Percentiles rank a stretch among this genome's conserved stretches.
Conservation (phyloP, 2,888 invertebrate genomes). For the Leucoptera coffeella region DNA sequence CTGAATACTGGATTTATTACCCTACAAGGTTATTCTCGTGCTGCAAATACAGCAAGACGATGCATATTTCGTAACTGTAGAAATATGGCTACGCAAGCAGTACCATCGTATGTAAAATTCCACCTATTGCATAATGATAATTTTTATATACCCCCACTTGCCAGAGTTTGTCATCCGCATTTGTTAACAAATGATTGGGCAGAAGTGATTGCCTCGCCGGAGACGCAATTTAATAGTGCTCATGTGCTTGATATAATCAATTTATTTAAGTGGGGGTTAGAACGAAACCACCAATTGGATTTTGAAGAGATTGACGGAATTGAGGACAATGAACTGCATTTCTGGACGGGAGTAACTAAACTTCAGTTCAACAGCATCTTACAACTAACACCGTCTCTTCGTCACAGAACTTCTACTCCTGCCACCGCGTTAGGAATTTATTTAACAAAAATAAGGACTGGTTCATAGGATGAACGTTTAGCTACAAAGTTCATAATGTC, state of each 20-base stretch:
- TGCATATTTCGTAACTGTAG: not conserved
- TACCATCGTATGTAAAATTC: not conserved
- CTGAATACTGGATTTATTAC: not conserved
- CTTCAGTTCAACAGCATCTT: not conserved
- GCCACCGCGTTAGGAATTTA: not conserved
- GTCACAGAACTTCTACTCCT: too few species aligned
- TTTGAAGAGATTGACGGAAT: not conserved
- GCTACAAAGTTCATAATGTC: not conserved
- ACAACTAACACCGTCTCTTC: not conserved
- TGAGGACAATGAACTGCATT: not conserved
- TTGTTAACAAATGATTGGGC: too few species aligned
- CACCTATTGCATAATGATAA: not conserved
- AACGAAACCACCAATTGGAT: not conserved
- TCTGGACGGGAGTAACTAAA: too few species aligned
- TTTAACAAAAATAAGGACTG: not conserved
- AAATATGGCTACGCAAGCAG: not conserved
- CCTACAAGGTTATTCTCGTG: not conserved
- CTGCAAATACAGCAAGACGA: not conserved
- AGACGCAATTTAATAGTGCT: too few species aligned
- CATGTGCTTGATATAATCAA: not conserved
- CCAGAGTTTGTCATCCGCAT: not conserved
- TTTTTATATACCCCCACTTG: not conserved
- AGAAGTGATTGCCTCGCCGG: too few species aligned
- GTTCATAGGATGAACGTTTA: not conserved
- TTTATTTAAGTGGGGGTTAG: not conserved